Percentiles rank a stretch among this genome's conserved stretches.
phyloP scores from a whole-genome alignment of 2,113 vertebrate species.

The Setophaga kirtlandii region DNA sequence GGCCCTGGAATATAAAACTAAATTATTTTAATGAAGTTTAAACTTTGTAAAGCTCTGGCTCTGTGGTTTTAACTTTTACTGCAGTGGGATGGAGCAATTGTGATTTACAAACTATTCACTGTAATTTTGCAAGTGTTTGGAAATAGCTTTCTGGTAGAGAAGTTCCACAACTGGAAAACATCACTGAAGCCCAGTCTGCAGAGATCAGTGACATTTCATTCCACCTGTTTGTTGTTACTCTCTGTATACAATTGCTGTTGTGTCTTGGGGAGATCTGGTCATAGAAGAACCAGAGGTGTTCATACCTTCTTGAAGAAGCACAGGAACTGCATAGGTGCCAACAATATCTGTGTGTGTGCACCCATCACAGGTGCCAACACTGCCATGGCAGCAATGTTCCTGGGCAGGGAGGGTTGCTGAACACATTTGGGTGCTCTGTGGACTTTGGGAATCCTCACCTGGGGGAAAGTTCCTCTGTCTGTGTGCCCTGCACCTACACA shows the following conservation, averaged over 20 bases:
- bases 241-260: background rate
- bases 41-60: background rate
- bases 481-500: accelerated
- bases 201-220: background rate
- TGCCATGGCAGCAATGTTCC: accelerated
- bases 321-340: background rate
- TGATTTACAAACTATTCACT: background rate
- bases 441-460: background rate
- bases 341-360: accelerated
- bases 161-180: background rate
- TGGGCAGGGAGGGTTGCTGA: background rate
- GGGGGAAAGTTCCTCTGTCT: background rate
- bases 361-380: background rate
- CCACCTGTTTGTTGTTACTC: background rate
- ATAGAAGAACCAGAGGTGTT: background rate
- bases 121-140: background rate
- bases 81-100: background rate
- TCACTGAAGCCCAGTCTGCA: background rate
- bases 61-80: background rate
- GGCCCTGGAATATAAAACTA: accelerated
- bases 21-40: background rate
- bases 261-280: background rate
- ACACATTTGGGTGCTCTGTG: accelerated
- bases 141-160: background rate
- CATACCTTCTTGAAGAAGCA: background rate